A percentile compares a stretch with the other conserved stretches of the same genome.
Evolutionary conservation across 1,140 invertebrate species (phyloP).

Genomic region (Callitettix versicolor): DNA sequence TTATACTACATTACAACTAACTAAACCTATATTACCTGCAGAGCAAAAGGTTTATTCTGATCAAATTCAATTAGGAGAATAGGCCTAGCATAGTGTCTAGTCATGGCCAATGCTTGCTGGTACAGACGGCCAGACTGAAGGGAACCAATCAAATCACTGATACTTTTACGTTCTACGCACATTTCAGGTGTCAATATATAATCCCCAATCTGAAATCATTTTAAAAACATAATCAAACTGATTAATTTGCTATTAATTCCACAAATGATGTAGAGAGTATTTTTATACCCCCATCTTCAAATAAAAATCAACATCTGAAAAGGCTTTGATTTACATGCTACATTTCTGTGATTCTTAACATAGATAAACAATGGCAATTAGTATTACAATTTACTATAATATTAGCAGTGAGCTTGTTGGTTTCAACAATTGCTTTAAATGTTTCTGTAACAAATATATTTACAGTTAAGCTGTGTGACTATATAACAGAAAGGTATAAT

Average conservation of each 20-base stretch:
- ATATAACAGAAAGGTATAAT: no score
- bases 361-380: no score
- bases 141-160: slow-evolving; percentile 94
- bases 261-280: no score
- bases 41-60: slow-evolving; percentile 80
- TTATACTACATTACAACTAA: no score
- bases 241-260: background rate
- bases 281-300: background rate
- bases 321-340: no score
- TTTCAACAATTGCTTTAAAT: no score
- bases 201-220: slow-evolving; percentile 76
- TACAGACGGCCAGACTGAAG: slow-evolving; percentile 90
- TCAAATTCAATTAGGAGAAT: slow-evolving; percentile 96
- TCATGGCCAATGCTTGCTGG: slow-evolving; percentile 87
- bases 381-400: no score
- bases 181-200: slow-evolving; percentile 96
- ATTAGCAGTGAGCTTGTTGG: no score
- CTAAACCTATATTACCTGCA: slow-evolving; percentile 54
- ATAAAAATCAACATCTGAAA: background rate
- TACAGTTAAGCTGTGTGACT: no score
- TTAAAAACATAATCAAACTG: background rate
- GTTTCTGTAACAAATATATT: no score
- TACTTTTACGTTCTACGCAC: slow-evolving; percentile 92
- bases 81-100: slow-evolving; percentile 72
- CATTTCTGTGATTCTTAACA: no score